These are phyloP conservation scores for Bicyclus anynana DNA, from an alignment of 1,140 invertebrate genomes.

Conservation along the genomic window DNA sequence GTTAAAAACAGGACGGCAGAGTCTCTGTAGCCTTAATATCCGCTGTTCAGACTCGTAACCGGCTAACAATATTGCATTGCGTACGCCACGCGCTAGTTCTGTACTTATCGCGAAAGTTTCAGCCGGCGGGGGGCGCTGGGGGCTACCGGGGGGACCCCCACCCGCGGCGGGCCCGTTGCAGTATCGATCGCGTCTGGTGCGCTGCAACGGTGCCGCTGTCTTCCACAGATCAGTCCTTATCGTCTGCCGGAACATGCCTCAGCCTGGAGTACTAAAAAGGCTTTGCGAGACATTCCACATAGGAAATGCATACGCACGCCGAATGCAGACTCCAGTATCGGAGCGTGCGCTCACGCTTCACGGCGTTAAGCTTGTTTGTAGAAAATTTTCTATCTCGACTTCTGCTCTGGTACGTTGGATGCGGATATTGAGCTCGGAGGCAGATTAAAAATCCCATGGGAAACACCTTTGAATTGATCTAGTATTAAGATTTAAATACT, in stretches of 20 bases:
- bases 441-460: background rate
- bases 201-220: conserved; percentile 69
- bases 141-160: conserved; percentile 22
- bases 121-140: conserved; percentile 45
- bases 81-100: conserved; percentile 73
- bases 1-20: conserved; percentile 59
- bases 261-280: conserved; percentile 53
- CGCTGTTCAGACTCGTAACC: conserved; percentile 72
- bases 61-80: conserved; percentile 76
- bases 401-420: conserved; percentile 12
- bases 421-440: conserved; percentile 12
- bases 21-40: conserved; percentile 69
- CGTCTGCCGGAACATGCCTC: conserved; percentile 61
- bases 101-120: conserved; percentile 76
- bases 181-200: conserved; percentile 73
- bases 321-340: conserved; percentile 35
- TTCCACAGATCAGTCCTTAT: conserved; percentile 75
- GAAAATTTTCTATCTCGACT: conserved; percentile 39
- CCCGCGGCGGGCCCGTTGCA: conserved; percentile 43
- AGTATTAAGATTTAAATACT: background rate
- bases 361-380: conserved; percentile 47
- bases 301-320: conserved; percentile 45
- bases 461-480: background rate
- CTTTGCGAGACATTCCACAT: conserved; percentile 54
- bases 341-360: conserved; percentile 44